Conservation (phyloP, 2,113 vertebrate genomes). For the Bolborhynchus lineola region DNA sequence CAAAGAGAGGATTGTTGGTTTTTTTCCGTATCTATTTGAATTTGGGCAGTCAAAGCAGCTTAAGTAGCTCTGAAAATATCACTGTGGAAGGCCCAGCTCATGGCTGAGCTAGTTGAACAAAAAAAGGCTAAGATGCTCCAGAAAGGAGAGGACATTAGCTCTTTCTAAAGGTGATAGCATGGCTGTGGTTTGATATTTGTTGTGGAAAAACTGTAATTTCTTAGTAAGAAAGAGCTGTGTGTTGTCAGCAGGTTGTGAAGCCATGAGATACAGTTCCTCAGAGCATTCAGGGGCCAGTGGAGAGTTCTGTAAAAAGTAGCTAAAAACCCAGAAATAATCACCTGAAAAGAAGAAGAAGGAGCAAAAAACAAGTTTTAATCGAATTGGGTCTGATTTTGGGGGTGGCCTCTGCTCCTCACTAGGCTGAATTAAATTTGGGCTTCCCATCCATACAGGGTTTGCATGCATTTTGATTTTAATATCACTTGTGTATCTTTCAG, state of each 20-base stretch:
- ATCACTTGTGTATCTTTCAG: not conserved
- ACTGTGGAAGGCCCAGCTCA: not conserved
- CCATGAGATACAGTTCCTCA: not conserved
- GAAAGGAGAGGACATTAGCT: not conserved
- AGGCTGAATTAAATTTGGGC: not conserved
- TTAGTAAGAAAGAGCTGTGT: not conserved
- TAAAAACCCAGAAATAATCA: not conserved
- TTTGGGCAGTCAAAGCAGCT: not conserved
- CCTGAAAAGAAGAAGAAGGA: not conserved
- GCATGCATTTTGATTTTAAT: not conserved
- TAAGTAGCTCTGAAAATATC: slow-evolving; percentile 43
- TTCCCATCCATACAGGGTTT: not conserved
- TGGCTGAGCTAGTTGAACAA: not conserved
- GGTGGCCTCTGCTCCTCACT: not conserved
- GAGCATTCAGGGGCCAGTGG: not conserved
- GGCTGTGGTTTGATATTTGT: not conserved
- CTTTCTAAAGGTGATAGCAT: not conserved
- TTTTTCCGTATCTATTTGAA: not conserved
- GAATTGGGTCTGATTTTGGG: not conserved
- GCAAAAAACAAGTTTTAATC: not conserved
- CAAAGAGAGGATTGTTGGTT: not conserved
- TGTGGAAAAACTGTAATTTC: not conserved
- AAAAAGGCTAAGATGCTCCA: not conserved
- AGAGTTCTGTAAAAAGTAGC: not conserved
- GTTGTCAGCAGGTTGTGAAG: not conserved